Evolutionary conservation across 1,140 invertebrate genomes (phyloP), one percentile per base, ranked within the genome.

Genomic region (Aplysia californica): DNA sequence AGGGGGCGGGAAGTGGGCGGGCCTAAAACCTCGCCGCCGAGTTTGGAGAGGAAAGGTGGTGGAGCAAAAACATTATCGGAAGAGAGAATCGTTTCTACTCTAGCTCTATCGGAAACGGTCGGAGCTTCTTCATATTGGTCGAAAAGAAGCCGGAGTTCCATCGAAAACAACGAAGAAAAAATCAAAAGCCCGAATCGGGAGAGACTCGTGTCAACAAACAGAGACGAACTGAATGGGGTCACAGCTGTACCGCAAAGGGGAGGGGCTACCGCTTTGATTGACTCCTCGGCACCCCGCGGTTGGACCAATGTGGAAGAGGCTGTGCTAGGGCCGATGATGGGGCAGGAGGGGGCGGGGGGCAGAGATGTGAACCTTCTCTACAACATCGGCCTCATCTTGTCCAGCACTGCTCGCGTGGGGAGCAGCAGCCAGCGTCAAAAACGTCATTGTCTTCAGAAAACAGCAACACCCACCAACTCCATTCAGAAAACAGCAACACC

Each of bases 331-430:
- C n/a, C n/a, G n/a, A n/a, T n/a, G n/a, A 65, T 20, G 21, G 61
- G 39, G n/a, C 33, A 65, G 0, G 33, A n/a, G 33, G 35, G 33
- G 15, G 21, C 66, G 21, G 33, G 23, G 39, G 38, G 38, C 23
- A 68, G 38, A 44, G 66, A 68, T 5, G 38, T 39, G 3, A 41
- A 68, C 26, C 58, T 70, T 35, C 38, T 70, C 15, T 70, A 70
- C 68, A 70, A 70, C 44, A 55, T 70, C 38, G 68, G 68, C 36
- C 29, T 70, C 20, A 58, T 70, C 31, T 41, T 70, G 3, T 70
- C 68, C 31, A 56, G 29, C 38, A 70, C n/a, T n/a, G n/a, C n/a
- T n/a, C n/a, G n/a, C n/a, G n/a, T n/a, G n/a, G n/a, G n/a, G n/a
- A n/a, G n/a, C n/a, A n/a, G n/a, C n/a, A n/a, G n/a, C n/a, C n/a